phyloP scores from a whole-genome alignment of 2,113 vertebrate genomes.

The Daboia siamensis region DNA sequence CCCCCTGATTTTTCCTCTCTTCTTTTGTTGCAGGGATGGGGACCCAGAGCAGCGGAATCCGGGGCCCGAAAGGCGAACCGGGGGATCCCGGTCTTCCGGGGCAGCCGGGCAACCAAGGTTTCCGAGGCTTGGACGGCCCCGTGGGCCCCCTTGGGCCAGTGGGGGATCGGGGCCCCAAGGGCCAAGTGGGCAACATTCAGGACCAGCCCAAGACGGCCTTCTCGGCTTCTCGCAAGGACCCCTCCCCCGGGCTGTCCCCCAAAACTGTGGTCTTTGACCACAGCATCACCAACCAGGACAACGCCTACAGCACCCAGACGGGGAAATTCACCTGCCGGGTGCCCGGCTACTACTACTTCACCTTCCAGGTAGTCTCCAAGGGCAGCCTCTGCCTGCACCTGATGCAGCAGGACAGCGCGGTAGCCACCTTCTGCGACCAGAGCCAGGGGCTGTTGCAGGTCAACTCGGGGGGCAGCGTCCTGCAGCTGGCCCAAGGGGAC shows the following conservation, averaged over 20 bases:
- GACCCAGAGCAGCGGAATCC: background rate
- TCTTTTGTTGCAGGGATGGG: slow-evolving; percentile 52
- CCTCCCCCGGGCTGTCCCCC: accelerated
- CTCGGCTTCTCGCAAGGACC: slow-evolving; percentile 52
- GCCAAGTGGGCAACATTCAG: background rate
- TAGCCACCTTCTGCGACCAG: slow-evolving; percentile 74
- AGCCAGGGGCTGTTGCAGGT: slow-evolving; percentile 64
- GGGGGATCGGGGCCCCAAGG: slow-evolving; percentile 56
- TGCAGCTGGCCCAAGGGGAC: slow-evolving; percentile 52
- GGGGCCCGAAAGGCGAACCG: slow-evolving; percentile 59
- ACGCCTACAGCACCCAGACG: slow-evolving; percentile 39
- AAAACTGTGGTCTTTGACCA: slow-evolving; percentile 62
- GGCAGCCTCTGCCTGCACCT: slow-evolving; percentile 74
- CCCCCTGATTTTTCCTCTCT: background rate
- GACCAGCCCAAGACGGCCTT: slow-evolving; percentile 67
- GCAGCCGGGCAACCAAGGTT: slow-evolving; percentile 61
- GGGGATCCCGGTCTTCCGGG: slow-evolving; percentile 71
- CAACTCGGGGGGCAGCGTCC: slow-evolving; percentile 74
- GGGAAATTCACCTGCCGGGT: slow-evolving; percentile 69
- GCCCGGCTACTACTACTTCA: slow-evolving; percentile 79
- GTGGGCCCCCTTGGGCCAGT: background rate
- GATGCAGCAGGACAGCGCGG: background rate
- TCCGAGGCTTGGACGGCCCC: slow-evolving; percentile 52
- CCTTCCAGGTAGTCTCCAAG: slow-evolving; percentile 73
- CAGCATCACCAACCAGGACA: slow-evolving; percentile 67